phyloP scores from a whole-genome alignment of 2,888 invertebrate species.

The Tridacna crocea region DNA sequence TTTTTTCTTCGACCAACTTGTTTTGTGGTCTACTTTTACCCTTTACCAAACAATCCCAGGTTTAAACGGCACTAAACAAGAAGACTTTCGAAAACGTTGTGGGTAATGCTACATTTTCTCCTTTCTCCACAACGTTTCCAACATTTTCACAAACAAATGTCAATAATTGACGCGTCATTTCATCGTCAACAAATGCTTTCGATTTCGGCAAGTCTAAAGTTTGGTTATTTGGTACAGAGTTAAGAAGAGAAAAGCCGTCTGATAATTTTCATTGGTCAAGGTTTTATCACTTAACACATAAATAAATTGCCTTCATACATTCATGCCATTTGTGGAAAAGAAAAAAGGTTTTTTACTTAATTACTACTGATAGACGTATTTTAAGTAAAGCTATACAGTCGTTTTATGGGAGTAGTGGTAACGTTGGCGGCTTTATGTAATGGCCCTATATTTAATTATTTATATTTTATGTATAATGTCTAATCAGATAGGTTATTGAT shows the following conservation, averaged over 20 bases:
- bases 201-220: too few species aligned
- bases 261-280: too few species aligned
- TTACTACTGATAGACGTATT: too few species aligned
- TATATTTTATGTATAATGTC: constrained; percentile 24
- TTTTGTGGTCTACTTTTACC: neutral
- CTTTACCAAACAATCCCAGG: too few species aligned
- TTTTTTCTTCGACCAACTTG: neutral
- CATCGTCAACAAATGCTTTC: too few species aligned
- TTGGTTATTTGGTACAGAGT: too few species aligned
- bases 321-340: too few species aligned
- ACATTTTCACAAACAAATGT: neutral
- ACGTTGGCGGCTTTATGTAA: constrained; percentile 24
- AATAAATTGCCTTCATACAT: too few species aligned
- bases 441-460: constrained; percentile 23
- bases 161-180: too few species aligned
- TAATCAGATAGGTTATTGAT: constrained; percentile 21
- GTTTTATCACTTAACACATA: too few species aligned
- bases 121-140: neutral
- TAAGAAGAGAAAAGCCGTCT: too few species aligned
- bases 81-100: neutral
- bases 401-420: constrained; percentile 10
- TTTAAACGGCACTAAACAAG: neutral
- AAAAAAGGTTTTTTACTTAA: too few species aligned
- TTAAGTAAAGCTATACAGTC: neutral
- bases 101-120: neutral